These are phyloP conservation scores for Bos javanicus DNA, from an alignment of 2,113 vertebrate species.

Conservation along the genomic window DNA sequence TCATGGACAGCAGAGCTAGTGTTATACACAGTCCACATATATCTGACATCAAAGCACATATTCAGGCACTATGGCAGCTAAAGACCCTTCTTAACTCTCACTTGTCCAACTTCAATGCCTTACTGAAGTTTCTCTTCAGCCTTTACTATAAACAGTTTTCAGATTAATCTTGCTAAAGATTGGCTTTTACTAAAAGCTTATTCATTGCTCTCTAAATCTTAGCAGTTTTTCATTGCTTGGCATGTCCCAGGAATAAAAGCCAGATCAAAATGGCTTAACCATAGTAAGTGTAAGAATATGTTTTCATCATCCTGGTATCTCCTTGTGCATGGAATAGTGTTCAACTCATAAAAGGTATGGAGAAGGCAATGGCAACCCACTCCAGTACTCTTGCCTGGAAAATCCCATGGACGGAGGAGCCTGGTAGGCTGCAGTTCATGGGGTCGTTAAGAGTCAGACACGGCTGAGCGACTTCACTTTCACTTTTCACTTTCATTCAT, in stretches of 20 bases:
- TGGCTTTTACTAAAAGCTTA: neutral
- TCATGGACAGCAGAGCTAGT: neutral
- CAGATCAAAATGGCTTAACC: neutral
- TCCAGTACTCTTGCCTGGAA: neutral
- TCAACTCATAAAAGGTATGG: neutral
- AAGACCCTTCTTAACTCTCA: neutral
- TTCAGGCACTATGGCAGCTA: neutral
- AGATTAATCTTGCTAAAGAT: neutral
- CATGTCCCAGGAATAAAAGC: neutral
- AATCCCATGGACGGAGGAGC: neutral
- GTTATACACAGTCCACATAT: neutral
- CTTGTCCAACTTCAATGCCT: neutral
- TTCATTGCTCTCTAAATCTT: neutral
- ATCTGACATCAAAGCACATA: neutral
- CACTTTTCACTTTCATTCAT: neutral
- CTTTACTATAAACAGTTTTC: slow-evolving; percentile 7
- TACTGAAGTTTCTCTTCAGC: neutral
- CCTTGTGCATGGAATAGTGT: neutral
- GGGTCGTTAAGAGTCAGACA: neutral
- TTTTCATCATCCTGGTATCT: neutral
- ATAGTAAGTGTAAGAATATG: neutral
- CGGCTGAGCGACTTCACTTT: neutral
- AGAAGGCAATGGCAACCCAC: neutral
- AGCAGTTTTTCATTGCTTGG: neutral
- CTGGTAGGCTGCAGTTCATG: neutral